Percentiles rank a stretch among this genome's conserved stretches.
Conservation (phyloP, 2,113 vertebrate genomes). For the Acinonyx jubatus region DNA sequence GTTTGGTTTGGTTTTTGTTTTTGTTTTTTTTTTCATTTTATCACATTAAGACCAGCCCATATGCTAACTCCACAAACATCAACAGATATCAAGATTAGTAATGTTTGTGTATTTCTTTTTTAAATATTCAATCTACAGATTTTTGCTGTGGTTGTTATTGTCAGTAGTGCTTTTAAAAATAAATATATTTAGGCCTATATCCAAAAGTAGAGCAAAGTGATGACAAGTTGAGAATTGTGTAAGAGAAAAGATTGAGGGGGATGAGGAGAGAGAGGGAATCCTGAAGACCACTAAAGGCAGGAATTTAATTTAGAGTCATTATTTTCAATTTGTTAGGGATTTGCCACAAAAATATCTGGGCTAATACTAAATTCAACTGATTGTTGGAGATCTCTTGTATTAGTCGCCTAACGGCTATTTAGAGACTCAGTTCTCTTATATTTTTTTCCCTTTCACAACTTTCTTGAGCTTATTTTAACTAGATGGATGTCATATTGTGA, state of each 20-base stretch:
- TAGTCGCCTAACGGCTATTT: not conserved
- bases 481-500: conserved; percentile 54
- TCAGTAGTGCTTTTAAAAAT: not conserved
- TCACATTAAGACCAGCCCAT: not conserved
- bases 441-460: conserved; percentile 23
- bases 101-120: not conserved
- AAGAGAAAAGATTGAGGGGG: not conserved
- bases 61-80: not conserved
- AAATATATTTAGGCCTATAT: not conserved
- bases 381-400: not conserved
- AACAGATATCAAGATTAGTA: not conserved
- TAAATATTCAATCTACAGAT: not conserved
- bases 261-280: not conserved
- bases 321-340: not conserved
- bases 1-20: too few species aligned
- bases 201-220: not conserved
- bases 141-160: not conserved
- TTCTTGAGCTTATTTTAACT: conserved; percentile 42
- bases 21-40: not conserved
- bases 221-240: not conserved
- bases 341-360: not conserved
- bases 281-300: not conserved
- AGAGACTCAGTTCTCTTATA: not conserved
- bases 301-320: not conserved
- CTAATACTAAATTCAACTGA: not conserved